phyloP scores from a whole-genome alignment of 2,113 vertebrate species.

The Pholis gunnellus region DNA sequence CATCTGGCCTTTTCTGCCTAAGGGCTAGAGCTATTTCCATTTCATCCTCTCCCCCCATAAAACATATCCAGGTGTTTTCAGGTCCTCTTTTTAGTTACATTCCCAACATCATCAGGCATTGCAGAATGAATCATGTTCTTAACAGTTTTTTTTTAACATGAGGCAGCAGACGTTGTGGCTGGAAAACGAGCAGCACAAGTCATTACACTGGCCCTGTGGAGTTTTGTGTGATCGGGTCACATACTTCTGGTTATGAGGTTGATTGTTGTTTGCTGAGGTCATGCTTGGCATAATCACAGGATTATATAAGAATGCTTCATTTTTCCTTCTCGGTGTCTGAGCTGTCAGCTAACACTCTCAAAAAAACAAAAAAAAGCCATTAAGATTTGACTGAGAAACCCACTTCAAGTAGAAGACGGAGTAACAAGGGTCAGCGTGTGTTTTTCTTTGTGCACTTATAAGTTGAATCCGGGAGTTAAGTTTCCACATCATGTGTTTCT shows the following conservation, averaged over 20 bases:
- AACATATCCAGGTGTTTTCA: constrained; percentile 13
- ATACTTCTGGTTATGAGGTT: constrained; percentile 64
- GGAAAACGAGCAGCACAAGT: constrained; percentile 51
- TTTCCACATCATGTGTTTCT: constrained; percentile 17
- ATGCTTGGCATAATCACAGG: constrained; percentile 67
- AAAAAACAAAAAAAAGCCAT: neutral
- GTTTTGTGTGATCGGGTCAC: constrained; percentile 58
- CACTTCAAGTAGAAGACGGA: neutral
- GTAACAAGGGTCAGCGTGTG: constrained; percentile 14
- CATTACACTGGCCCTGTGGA: constrained; percentile 36
- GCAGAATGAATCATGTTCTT: constrained; percentile 33
- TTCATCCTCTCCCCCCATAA: constrained; percentile 24
- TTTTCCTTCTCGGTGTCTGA: constrained; percentile 35
- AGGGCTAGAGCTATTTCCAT: constrained; percentile 34
- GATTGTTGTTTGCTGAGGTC: constrained; percentile 69
- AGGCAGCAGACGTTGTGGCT: constrained; percentile 39
- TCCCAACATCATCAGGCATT: neutral
- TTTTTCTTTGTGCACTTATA: neutral
- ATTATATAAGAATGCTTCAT: constrained; percentile 66
- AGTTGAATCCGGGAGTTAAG: constrained; percentile 16
- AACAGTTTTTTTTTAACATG: constrained; percentile 31
- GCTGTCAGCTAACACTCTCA: constrained; percentile 31
- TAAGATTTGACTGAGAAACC: constrained; percentile 5
- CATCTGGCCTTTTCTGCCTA: constrained; percentile 41
- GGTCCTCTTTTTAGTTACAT: constrained; percentile 7